Evolutionary conservation across 1,140 invertebrate genomes (phyloP), one percentile per base, ranked within the genome.

Genomic region (Saccostrea cuccullata): DNA sequence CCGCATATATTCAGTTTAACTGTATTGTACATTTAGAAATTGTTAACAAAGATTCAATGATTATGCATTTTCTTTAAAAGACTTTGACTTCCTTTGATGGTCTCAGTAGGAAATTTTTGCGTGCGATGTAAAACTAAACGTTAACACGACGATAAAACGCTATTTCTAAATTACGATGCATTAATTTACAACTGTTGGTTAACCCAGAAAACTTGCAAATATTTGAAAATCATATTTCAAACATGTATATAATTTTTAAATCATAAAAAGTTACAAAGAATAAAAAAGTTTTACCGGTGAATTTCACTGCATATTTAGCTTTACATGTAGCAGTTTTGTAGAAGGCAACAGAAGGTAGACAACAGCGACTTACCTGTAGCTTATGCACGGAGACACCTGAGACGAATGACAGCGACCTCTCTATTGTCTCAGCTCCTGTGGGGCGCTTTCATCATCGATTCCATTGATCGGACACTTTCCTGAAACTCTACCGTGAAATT

Each of bases 391-490:
- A 77, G 26, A 30, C 8, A 13, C 26, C 26, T 30, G 15, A 36
- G 26, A 36, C 12, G 67, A 77, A 23, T 77, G 70, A 36, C 30
- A 77, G 70, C 26, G 4, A 77, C 70, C 70, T 77, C 30, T 26
- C 13, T 77, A 77, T 77, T 36, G 2, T 77, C 13, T 2, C 15
- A 30, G 13, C 70, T 77, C 30, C 26, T 17, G 70, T 9, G 70
- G 70, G 70, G 11, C 70, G 70, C 70, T 36, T 30, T 12, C 8
- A 77, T 77, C 70, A 77, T 77, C 70, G 70, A 77, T 77, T 77
- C 26, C 30, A 77, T 77, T 77, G 70, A 77, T 77, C 70, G 26
- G 70, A 11, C 26, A 77, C 70, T 77, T 36, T 77, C 70, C 60
- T 67, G 23, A 36, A 77, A 73, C 26, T 73, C 67, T 30, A 12